Percentiles rank a stretch among this genome's conserved stretches.
phyloP scores from a whole-genome alignment of 2,797 vertebrate species.

The Caiman crocodilus region DNA sequence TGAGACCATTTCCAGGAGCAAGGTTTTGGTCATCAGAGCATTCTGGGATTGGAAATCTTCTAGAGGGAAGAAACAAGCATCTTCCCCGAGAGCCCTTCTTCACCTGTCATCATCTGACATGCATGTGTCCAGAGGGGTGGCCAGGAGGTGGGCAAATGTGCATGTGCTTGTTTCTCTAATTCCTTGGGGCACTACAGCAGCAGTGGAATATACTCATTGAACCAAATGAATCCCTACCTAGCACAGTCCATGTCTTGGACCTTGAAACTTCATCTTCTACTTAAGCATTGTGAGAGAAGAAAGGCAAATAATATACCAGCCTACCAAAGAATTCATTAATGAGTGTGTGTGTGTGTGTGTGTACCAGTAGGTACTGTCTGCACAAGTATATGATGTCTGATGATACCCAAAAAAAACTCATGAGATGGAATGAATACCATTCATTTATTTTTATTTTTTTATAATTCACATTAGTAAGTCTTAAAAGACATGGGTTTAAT shows the following conservation, averaged over 20 bases:
- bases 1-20: not conserved
- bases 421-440: not conserved
- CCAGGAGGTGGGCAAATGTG: constrained; percentile 6
- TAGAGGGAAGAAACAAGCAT: too few species aligned
- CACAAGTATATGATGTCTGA: accelerated
- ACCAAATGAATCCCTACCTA: constrained; percentile 59
- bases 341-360: too few species aligned
- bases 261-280: constrained; percentile 53
- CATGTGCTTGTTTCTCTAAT: not conserved
- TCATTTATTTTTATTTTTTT: not conserved
- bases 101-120: not conserved
- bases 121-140: not conserved
- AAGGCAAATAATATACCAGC: constrained; percentile 39
- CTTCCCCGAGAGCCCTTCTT: not conserved
- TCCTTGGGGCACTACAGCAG: not conserved
- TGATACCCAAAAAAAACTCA: not conserved
- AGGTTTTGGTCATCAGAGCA: not conserved
- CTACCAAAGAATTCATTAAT: not conserved
- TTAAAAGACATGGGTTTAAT: not conserved
- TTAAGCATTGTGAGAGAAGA: constrained; percentile 36
- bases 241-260: constrained; percentile 37
- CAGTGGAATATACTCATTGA: constrained; percentile 57
- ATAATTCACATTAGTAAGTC: not conserved
- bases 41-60: not conserved
- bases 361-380: not conserved